A percentile compares a stretch with the other conserved stretches of the same genome.
These are phyloP conservation scores for Hiodon alosoides DNA, from an alignment of 2,113 vertebrate species.

Conservation along the genomic window DNA sequence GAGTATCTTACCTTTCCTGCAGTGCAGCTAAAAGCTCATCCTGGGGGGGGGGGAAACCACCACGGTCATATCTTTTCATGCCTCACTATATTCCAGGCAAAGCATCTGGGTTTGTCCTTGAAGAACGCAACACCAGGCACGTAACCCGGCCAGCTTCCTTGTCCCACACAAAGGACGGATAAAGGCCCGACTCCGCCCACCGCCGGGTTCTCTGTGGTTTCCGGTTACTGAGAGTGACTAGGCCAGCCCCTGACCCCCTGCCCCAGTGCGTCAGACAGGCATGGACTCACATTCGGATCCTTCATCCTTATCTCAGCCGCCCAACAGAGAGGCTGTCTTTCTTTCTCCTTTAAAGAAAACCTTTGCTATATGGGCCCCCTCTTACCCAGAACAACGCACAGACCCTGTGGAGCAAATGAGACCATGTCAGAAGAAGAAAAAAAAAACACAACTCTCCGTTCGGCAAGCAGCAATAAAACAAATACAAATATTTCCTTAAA, in stretches of 20 bases:
- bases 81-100: neutral
- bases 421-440: too few relatives aligned
- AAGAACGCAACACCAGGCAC: neutral
- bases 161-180: neutral
- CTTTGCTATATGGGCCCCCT: neutral
- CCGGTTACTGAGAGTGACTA: neutral
- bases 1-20: neutral
- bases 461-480: too few relatives aligned
- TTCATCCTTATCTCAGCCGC: neutral
- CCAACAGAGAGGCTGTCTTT: neutral
- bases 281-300: neutral
- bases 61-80: too few relatives aligned
- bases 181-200: neutral
- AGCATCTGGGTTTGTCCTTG: neutral
- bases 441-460: too few relatives aligned
- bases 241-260: neutral
- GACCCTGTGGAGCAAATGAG: too few relatives aligned
- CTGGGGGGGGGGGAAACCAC: too few relatives aligned
- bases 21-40: neutral
- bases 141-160: neutral
- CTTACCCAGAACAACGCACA: too few relatives aligned
- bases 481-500: too few relatives aligned
- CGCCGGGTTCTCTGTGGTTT: slow-evolving; percentile 3
- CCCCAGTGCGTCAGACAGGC: neutral
- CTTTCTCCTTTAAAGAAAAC: neutral